These are phyloP conservation scores for Xanthia icteritia DNA, from an alignment of 2,888 invertebrate genomes.

Conservation along the genomic window DNA sequence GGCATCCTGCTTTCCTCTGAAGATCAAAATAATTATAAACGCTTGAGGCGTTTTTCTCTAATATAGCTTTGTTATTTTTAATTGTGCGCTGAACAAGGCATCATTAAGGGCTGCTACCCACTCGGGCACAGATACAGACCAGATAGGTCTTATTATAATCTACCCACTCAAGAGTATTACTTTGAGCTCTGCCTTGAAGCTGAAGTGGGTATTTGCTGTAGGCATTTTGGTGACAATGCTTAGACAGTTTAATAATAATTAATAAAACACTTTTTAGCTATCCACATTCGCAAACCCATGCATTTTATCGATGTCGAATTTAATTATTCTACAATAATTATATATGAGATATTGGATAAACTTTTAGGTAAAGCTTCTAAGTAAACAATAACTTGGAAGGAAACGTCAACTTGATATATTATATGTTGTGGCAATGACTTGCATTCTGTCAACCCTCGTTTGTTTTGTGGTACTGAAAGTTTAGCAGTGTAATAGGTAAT, in stretches of 20 bases:
- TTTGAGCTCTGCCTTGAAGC: neutral
- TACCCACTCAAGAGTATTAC: constrained; percentile 5
- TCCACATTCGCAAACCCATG: too few relatives aligned
- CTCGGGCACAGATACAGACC: constrained; percentile 1
- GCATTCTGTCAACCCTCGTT: constrained; percentile 25
- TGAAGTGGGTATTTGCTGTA: neutral
- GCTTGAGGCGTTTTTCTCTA: constrained; percentile 27
- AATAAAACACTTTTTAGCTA: too few relatives aligned
- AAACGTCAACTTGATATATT: constrained; percentile 34
- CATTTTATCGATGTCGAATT: too few relatives aligned
- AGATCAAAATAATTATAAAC: constrained; percentile 52
- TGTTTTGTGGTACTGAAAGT: neutral
- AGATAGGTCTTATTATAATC: constrained; percentile 12
- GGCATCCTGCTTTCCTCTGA: neutral
- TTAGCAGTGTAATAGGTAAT: neutral
- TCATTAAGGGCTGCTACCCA: constrained; percentile 33
- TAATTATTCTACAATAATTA: neutral
- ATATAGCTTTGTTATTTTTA: constrained; percentile 45
- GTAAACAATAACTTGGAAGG: constrained; percentile 25
- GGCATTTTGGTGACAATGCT: neutral
- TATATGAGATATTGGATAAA: neutral
- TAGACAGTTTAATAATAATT: neutral
- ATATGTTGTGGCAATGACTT: constrained; percentile 36
- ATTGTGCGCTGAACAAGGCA: constrained; percentile 33
- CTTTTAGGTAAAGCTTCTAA: neutral